A percentile compares a stretch with the other conserved stretches of the same genome.
phyloP scores from a whole-genome alignment of 1,140 invertebrate genomes.

The Leptinotarsa lineolata region DNA sequence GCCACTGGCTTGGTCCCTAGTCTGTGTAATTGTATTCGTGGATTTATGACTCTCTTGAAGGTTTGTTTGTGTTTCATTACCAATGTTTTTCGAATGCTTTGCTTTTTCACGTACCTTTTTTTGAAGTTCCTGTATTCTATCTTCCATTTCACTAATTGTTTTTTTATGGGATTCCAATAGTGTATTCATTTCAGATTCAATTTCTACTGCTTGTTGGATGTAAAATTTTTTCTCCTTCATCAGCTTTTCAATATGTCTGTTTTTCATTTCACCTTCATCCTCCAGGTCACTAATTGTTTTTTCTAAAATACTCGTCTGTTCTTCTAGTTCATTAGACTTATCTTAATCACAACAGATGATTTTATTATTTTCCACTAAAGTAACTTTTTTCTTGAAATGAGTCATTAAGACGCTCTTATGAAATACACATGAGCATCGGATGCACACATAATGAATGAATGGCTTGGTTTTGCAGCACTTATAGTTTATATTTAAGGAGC shows the following conservation, averaged over 20 bases:
- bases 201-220: too few species aligned
- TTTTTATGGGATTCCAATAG: background rate
- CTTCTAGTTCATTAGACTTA: background rate
- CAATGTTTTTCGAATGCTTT: background rate
- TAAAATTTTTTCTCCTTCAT: background rate
- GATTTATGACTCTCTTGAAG: background rate
- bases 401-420: background rate
- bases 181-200: background rate
- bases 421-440: background rate
- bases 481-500: background rate
- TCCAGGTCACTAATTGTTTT: too few species aligned
- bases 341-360: background rate
- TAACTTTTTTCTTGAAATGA: conserved; percentile 6
- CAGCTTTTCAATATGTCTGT: conserved; percentile 2
- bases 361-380: background rate
- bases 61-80: background rate
- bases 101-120: background rate
- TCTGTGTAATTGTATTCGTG: conserved; percentile 4
- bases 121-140: background rate
- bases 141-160: background rate
- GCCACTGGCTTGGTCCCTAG: too few species aligned
- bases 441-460: conserved; percentile 3
- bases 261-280: conserved; percentile 2
- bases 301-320: too few species aligned
- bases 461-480: background rate